These are phyloP conservation scores for Pseudopipra pipra DNA, from an alignment of 2,113 vertebrate genomes.

Conservation along the genomic window DNA sequence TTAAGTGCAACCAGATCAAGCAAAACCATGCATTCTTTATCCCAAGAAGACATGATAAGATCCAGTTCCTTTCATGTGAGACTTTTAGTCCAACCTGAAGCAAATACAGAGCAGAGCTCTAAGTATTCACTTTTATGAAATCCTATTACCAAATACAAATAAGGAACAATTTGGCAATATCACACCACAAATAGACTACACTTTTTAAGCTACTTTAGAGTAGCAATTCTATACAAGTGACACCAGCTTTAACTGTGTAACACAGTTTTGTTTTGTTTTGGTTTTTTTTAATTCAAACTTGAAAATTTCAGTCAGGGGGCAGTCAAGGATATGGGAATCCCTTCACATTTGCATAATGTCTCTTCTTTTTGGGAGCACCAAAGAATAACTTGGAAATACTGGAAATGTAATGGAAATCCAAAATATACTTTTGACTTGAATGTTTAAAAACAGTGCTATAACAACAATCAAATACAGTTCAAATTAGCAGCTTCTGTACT, in stretches of 20 bases:
- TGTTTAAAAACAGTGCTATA: not conserved
- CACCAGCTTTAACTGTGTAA: not conserved
- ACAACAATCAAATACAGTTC: not conserved
- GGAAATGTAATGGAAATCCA: not conserved
- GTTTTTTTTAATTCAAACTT: not conserved
- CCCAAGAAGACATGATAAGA: not conserved
- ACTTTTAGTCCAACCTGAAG: not conserved
- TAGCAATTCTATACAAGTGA: not conserved
- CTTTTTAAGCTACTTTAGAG: not conserved
- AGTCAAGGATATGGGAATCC: not conserved
- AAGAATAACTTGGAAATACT: not conserved
- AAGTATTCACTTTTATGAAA: not conserved
- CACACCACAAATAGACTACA: not conserved
- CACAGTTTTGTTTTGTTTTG: not conserved
- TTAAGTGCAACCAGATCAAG: conserved; percentile 42
- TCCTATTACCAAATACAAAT: not conserved
- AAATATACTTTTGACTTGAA: not conserved
- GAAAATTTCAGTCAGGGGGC: not conserved
- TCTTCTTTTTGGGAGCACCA: not conserved
- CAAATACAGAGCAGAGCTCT: not conserved
- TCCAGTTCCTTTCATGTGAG: not conserved
- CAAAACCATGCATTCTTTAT: not conserved
- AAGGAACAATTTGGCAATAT: not conserved
- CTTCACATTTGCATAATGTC: not conserved
- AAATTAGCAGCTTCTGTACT: not conserved